A percentile compares a stretch with the other conserved stretches of the same genome.
phyloP scores from a whole-genome alignment of 1,140 invertebrate genomes.

The Eueides isabella region DNA sequence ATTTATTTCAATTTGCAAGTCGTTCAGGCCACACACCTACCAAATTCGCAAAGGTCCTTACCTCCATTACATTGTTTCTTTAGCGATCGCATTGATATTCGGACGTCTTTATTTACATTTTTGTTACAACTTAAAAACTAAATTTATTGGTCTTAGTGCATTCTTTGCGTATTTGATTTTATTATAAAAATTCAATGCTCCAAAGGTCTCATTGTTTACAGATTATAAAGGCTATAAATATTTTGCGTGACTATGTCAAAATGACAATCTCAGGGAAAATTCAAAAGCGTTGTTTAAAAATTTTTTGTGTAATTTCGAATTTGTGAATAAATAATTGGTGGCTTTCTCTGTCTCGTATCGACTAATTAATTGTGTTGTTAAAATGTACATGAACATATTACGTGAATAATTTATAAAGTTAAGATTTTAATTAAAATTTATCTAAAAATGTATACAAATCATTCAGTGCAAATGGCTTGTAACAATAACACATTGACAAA shows the following conservation, averaged over 20 bases:
- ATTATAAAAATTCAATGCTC: neutral
- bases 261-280: neutral
- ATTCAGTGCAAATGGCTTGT: neutral
- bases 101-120: constrained; percentile 58
- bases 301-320: neutral
- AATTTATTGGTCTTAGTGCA: constrained; percentile 45
- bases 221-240: neutral
- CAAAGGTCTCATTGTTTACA: neutral
- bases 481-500: neutral
- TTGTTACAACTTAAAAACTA: constrained; percentile 50
- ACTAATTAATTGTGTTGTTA: no score
- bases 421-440: neutral
- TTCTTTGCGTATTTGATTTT: constrained; percentile 11
- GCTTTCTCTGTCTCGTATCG: no score
- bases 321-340: neutral
- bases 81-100: constrained; percentile 42
- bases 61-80: constrained; percentile 54
- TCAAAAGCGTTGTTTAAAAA: neutral
- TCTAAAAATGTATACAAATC: neutral
- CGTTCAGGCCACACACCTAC: constrained; percentile 44
- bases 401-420: no score
- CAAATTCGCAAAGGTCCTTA: constrained; percentile 51
- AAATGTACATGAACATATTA: no score
- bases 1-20: neutral
- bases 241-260: neutral